These are phyloP conservation scores for Hypselothyrea guttata DNA, from an alignment of 2,888 invertebrate species.

Conservation along the genomic window DNA sequence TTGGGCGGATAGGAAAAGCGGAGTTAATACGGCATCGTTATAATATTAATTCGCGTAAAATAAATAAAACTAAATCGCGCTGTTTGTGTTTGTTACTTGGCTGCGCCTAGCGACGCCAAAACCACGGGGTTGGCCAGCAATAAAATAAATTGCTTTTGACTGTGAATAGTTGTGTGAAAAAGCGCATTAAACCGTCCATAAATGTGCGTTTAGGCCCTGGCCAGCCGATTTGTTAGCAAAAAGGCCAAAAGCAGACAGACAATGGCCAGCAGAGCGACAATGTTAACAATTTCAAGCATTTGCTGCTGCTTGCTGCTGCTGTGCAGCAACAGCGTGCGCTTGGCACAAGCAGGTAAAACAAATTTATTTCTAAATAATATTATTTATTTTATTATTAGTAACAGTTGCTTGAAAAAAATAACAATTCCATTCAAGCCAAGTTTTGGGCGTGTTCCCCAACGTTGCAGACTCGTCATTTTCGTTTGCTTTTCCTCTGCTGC, in stretches of 20 bases:
- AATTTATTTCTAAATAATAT: neutral
- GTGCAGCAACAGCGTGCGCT: conserved; percentile 63
- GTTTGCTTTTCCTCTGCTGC: conserved; percentile 44
- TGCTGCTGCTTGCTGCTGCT: conserved; percentile 54
- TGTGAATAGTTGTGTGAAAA: conserved; percentile 21
- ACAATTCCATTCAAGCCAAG: conserved; percentile 55
- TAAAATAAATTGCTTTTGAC: conserved; percentile 26
- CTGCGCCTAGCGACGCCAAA: conserved; percentile 31
- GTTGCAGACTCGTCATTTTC: conserved; percentile 59
- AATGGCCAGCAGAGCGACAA: conserved; percentile 16
- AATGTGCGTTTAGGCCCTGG: conserved; percentile 55
- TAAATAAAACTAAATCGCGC: conserved; percentile 2
- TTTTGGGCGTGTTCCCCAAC: conserved; percentile 75
- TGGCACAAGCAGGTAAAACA: conserved; percentile 58
- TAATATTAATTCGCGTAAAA: neutral
- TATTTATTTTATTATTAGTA: neutral
- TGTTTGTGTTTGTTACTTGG: conserved; percentile 17
- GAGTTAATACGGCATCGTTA: neutral
- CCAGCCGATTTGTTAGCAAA: conserved; percentile 24
- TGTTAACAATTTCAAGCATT: conserved; percentile 34
- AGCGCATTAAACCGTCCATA: conserved; percentile 25
- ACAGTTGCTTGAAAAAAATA: conserved; percentile 27
- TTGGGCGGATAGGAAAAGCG: conserved; percentile 5
- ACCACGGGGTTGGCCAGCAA: conserved; percentile 33
- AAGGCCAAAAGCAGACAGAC: conserved; percentile 51